Evolutionary conservation across 2,797 vertebrate species (phyloP).

Genomic region (Hypotaenidia okinawae): DNA sequence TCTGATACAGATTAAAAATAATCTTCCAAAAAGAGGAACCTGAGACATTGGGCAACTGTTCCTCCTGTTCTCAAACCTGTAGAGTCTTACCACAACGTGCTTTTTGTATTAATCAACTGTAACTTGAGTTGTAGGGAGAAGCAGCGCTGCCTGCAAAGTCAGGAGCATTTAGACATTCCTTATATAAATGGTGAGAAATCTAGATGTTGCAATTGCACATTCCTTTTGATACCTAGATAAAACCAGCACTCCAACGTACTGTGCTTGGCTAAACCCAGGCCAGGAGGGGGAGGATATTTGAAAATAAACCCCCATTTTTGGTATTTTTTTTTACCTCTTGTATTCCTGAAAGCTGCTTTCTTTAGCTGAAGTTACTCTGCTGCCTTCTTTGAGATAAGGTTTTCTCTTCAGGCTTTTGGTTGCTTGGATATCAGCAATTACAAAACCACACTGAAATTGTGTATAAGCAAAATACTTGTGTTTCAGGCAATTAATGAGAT

Average conservation of each 20-base stretch:
- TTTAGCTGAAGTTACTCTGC: background rate
- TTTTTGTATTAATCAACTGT: background rate
- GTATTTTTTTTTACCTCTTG: background rate
- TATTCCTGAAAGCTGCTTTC: background rate
- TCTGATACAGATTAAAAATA: background rate
- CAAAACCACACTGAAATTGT: background rate
- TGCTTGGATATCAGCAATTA: background rate
- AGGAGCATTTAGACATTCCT: background rate
- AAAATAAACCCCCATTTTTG: background rate
- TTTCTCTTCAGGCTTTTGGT: background rate
- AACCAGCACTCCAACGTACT: background rate
- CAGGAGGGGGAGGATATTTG: background rate
- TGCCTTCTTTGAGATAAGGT: background rate
- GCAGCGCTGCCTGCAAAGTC: background rate
- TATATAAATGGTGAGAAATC: slow-evolving; percentile 9
- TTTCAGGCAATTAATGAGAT: background rate
- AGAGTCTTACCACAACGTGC: background rate
- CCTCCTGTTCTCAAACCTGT: background rate
- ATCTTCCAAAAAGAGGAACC: background rate
- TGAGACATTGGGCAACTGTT: background rate
- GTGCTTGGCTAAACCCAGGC: background rate
- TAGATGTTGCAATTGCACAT: background rate
- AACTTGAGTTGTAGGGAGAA: background rate
- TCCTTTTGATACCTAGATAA: slow-evolving; percentile 6
- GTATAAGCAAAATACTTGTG: background rate